Percentiles rank a stretch among this genome's conserved stretches.
phyloP scores from a whole-genome alignment of 2,113 vertebrate genomes.

The Stomatorhinus ivindoensis region DNA sequence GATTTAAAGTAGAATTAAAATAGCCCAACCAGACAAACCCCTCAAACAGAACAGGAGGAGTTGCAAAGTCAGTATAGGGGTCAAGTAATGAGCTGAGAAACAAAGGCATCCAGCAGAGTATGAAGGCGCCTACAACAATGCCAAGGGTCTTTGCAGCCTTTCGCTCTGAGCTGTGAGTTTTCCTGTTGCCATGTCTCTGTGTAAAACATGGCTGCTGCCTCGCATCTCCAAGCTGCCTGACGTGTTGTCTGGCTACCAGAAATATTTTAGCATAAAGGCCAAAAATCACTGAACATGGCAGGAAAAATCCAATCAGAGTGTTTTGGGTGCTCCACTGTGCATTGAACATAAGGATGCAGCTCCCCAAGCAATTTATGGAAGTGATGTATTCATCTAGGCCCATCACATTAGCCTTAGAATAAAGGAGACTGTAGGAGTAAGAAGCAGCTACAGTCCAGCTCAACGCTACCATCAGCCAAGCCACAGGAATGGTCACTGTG shows the following conservation, averaged over 20 bases:
- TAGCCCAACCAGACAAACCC: constrained; percentile 38
- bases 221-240: constrained; percentile 24
- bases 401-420: too few relatives aligned
- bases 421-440: constrained; percentile 27
- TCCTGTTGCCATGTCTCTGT: not conserved
- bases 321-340: constrained; percentile 25
- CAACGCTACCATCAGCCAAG: constrained; percentile 35
- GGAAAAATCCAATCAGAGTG: constrained; percentile 27
- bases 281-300: constrained; percentile 36
- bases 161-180: constrained; percentile 19
- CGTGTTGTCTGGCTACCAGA: constrained; percentile 29
- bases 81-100: constrained; percentile 33
- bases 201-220: constrained; percentile 11
- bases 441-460: constrained; percentile 34
- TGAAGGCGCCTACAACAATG: constrained; percentile 40
- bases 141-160: constrained; percentile 47
- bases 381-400: constrained; percentile 25
- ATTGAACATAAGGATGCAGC: constrained; percentile 34
- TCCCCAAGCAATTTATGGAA: constrained; percentile 34
- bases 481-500: constrained; percentile 32
- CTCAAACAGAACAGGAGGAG: constrained; percentile 34
- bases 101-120: constrained; percentile 42
- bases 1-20: constrained; percentile 43
- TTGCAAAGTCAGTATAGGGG: constrained; percentile 37
- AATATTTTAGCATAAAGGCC: constrained; percentile 41